phyloP scores from a whole-genome alignment of 2,797 vertebrate genomes.

The Peromyscus eremicus region DNA sequence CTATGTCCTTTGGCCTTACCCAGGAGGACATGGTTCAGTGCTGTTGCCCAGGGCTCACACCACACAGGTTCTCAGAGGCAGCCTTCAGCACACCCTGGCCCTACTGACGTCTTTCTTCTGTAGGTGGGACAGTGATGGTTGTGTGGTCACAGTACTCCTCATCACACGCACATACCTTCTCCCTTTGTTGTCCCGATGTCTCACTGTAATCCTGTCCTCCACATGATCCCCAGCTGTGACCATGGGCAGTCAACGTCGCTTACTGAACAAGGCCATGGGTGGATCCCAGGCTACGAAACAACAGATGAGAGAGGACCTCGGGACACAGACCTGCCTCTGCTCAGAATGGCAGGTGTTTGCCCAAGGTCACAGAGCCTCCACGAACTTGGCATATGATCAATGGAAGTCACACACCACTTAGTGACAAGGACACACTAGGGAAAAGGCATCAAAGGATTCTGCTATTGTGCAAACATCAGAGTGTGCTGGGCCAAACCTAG shows the following conservation, averaged over 20 bases:
- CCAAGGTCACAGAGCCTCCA: not conserved
- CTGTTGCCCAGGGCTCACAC: not conserved
- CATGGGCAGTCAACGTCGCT: not conserved
- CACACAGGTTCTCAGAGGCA: not conserved
- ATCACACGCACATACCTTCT: fast-evolving
- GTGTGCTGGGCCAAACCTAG: not conserved
- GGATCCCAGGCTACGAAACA: not conserved
- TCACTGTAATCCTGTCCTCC: not conserved
- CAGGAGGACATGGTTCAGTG: not conserved
- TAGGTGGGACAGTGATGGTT: not conserved
- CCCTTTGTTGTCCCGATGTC: too few species aligned
- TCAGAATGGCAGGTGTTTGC: not conserved
- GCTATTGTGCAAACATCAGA: not conserved
- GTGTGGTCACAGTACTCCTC: not conserved
- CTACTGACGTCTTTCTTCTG: not conserved
- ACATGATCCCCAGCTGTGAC: not conserved
- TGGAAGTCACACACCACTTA: not conserved
- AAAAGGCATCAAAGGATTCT: not conserved
- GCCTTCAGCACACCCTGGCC: fast-evolving
- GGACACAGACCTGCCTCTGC: not conserved
- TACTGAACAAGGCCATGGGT: not conserved
- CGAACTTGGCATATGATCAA: not conserved
- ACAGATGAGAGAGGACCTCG: not conserved
- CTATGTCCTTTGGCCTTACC: not conserved
- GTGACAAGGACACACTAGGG: not conserved